Base-by-base conservation (phyloP, 1,140 invertebrate genomes). In the Aphaenogaster ashmeadi region DNA sequence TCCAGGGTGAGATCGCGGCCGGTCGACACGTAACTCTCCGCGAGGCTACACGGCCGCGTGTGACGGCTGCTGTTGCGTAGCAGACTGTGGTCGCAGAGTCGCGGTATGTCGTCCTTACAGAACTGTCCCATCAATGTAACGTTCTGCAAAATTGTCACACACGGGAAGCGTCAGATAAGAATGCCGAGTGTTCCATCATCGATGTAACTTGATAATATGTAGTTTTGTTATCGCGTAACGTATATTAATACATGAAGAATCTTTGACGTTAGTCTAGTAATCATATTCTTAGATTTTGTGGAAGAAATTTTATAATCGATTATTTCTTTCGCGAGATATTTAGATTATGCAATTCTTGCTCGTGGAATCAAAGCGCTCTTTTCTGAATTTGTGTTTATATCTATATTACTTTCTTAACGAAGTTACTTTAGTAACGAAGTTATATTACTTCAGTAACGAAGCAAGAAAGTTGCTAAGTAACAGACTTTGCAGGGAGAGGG, bases 1-100 rank as follows among this genome's bases (percentile, higher is more conserved):
- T 97, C 96, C 54, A 98, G 96, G 3, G 97, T 98, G 36, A 98
- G 94, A 84, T 97, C 97, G 9, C 97, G 95, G 8, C 97, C 97
- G 1, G 96, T 96, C 0, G 97, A 98, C 3, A 98, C 96, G 95
- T 98, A 98, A 93, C 97, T 98, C 92, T 98, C 98, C 0, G 96
- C 95, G 1, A 97, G 96, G 7, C 97, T 97, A 90, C 98, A 98
- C 0, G 97, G 97, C 44, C 97, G 94, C 0, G 97, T 97, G 36
- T 97, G 96, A 72, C 97, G 95, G n/a, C 97, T 97, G 33, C 97
- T 97, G 93, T 98, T 98, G 3, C 97, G 97, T 13, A 98, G 94
- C 2, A 98, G 94, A n/a, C 97, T 97, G 91, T 98, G 97, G 89
- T 98, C 97, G 91, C 97, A 98, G 0, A 98, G 94, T 60, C 96